These are phyloP conservation scores for Plecturocebus donacophilus DNA, from an alignment of 2,113 vertebrate genomes.

Conservation along the genomic window DNA sequence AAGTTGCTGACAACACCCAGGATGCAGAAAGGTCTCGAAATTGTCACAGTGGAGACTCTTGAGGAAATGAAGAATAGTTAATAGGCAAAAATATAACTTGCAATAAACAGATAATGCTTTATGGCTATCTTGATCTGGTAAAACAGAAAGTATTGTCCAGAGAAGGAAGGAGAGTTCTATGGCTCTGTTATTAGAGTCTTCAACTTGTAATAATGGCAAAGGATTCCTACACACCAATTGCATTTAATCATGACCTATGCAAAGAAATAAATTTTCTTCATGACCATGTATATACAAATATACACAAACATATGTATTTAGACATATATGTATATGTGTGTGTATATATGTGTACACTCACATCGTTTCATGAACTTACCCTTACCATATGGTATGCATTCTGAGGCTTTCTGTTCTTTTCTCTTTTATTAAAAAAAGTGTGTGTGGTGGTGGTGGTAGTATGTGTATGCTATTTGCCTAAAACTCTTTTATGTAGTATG, in stretches of 20 bases:
- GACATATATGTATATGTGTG: neutral
- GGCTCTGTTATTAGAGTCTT: neutral
- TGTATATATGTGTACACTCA: neutral
- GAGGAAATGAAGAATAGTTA: neutral
- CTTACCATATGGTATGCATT: neutral
- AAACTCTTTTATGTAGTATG: neutral
- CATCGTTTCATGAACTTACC: neutral
- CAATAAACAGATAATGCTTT: neutral
- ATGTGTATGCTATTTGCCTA: neutral
- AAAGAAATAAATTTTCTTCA: constrained; percentile 25
- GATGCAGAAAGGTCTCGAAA: neutral
- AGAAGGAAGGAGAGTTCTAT: neutral
- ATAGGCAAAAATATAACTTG: neutral
- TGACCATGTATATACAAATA: neutral
- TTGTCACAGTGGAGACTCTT: neutral
- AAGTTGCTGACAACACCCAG: neutral
- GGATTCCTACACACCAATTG: neutral
- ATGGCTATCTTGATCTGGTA: neutral
- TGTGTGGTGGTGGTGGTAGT: no score
- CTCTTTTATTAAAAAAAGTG: neutral
- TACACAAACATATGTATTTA: neutral
- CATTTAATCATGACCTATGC: neutral
- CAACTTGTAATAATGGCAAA: neutral
- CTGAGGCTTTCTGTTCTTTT: neutral
- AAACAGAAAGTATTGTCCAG: neutral